Evolutionary conservation across 1,140 invertebrate genomes (phyloP), one percentile per base, ranked within the genome.

Genomic region (Drosophila auraria): DNA sequence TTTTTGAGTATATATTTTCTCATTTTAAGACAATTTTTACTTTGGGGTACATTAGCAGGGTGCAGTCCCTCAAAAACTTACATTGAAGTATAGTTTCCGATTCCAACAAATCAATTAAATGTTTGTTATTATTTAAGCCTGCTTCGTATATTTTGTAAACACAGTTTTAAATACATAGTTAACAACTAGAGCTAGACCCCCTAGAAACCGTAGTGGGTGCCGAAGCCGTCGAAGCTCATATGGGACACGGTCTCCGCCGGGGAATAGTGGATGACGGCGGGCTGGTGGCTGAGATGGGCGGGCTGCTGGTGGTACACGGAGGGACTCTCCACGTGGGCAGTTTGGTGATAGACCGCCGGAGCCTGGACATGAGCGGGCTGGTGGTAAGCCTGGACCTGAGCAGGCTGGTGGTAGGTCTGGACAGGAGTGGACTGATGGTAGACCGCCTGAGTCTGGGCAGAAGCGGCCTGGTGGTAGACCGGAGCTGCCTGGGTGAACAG

Each of bases 181-280:
- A 38, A 51, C 27, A 57, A 17, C 11, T 44, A 54, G 12, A 27
- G 4, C 5, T 11, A 8, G 36, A n/a, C 33, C 7, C 8, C 14
- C 93, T 94, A 94, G 91, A 92, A 94, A 45, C 92, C 94, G 82
- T 94, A 95, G 72, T 94, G 93, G 58, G 93, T 94, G 65, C 94
- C 94, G 51, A 93, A 92, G 56, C 94, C 94, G 69, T 93, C 92
- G 93, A 94, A 95, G 78, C 91, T 93, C 70, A 94, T 93, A 80
- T 95, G 94, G 59, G 94, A 93, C 12, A 94, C 94, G 42, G 92
- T 87, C 66, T 93, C 93, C 27, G 94, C 94, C 51, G 94, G 94
- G 20, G 94, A 94, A 61, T 94, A 94, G 60, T 91, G 90, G 7
- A 92, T 68, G 94, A 82, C 80, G 7, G 83, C 75, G 8, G 79